Base-by-base conservation (phyloP, 2,797 vertebrate species). In the Schizopygopsis malacanthus region DNA sequence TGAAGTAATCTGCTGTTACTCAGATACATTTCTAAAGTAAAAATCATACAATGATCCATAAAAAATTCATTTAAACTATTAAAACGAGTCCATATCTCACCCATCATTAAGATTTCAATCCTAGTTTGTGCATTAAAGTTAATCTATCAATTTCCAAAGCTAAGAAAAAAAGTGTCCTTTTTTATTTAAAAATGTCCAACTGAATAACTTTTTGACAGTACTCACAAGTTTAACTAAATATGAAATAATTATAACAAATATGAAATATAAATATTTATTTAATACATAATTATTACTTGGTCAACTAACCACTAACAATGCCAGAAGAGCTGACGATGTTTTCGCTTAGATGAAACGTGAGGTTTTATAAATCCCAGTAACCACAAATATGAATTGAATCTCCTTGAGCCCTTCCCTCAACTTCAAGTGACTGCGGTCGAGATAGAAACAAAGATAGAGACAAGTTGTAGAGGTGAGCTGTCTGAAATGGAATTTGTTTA, bases 401-500 rank as follows among this genome's bases (percentile, higher is more conserved):
- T 77, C 81, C 79, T 87, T 85, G 20, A 87, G 86, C 88, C 89
- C 87, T 91, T 90, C 88, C 89, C 89, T 84, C 89, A 92, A 93
- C 79, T 90, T 93, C 93, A 93, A 93, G 91, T 83, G 87, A 89
- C 91, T 90, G 90, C 65, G 90, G 90, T 88, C 37, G 85, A 94
- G 95, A 95, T 93, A 92, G 91, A 94, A 88, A 89, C 90, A 86
- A 86, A 93, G 94, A 95, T 94, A 94, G 90, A 88, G 91, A 90
- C 82, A 82, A 91, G 90, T 88, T 87, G 79, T 86, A 87, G 91
- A 95, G 93, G 93, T 94, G 93, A 94, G 93, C 92, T 94, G 92
- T 93, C 93, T 92, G 92, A 94, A 91, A 94, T 93, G 95, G 95
- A 95, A 95, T 95, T 95, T 95, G 93, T 96, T 95, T 94, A 93